These are phyloP conservation scores for Ctenodactylus gundi DNA, from an alignment of 2,113 vertebrate genomes.

Conservation along the genomic window DNA sequence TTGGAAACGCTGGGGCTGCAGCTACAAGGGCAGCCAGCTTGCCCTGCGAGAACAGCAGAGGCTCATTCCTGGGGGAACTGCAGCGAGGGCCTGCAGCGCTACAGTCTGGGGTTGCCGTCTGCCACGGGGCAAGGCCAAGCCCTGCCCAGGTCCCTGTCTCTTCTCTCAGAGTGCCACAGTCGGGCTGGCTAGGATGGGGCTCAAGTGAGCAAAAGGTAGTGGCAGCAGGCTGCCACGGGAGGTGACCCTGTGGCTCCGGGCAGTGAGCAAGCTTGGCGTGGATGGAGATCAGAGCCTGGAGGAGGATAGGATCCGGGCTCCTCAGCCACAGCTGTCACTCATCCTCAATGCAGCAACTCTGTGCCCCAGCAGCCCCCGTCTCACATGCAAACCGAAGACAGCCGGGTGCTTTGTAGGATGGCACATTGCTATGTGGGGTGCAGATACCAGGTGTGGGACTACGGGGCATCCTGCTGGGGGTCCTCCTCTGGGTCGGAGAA, in stretches of 20 bases:
- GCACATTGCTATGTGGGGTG: background rate
- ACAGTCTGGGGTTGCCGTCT: background rate
- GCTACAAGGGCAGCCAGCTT: background rate
- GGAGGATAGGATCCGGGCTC: background rate
- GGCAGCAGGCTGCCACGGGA: background rate
- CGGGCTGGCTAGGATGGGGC: background rate
- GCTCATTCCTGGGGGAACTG: background rate
- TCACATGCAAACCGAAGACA: background rate
- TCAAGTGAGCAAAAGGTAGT: background rate
- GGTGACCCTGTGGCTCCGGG: background rate
- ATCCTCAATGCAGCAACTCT: background rate
- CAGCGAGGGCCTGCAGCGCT: background rate
- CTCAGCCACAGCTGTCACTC: background rate
- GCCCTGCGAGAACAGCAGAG: background rate
- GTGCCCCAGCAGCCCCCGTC: background rate
- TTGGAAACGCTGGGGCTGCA: conserved; percentile 42
- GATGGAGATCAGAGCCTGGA: background rate
- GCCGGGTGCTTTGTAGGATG: background rate
- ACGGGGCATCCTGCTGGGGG: background rate
- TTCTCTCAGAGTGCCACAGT: background rate
- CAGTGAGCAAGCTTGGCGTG: background rate
- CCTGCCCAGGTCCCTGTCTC: background rate
- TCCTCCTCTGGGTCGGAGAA: background rate
- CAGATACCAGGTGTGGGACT: background rate
- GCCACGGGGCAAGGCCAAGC: background rate